Evolutionary conservation across 2,113 vertebrate species (phyloP), one percentile per base, ranked within the genome.

Genomic region (Mastomys natalensis): DNA sequence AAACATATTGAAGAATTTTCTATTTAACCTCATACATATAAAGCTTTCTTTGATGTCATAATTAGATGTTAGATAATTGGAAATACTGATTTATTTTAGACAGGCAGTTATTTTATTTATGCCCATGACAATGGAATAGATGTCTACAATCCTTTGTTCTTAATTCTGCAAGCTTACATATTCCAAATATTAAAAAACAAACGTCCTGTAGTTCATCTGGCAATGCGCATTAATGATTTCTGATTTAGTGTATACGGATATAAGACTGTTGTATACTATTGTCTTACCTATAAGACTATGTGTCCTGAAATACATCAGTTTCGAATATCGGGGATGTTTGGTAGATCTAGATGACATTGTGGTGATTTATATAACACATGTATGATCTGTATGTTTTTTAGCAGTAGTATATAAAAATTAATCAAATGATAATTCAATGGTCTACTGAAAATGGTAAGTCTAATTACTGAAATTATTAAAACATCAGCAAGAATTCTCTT

Each of bases 51-150:
- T 64, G 70, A 81, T 51, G 15, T 45, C 26, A 17, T 76, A 26
- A 74, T 89, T 95, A 94, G 72, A 92, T 16, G 1, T 90, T 89
- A 91, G 16, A 21, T 43, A 55, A 94, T 87, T 95, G n/a, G 22
- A 92, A 90, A 81, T 90, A 55, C 7, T 22, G 82, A 48, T 51
- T 68, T 77, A 66, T 89, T 96, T 93, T 86, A 78, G 60, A 89
- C 12, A 91, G n/a, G 15, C 29, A 74, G 7, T 26, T 74, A 93
- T 70, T 93, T 91, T 91, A 72, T 45, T 58, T 74, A 92, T 95
- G 58, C 53, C 19, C 68, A 17, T 90, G 21, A 87, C 77, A 94
- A 66, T 93, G 84, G 48, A 88, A 85, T 24, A 90, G 24, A 95
- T 48, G 6, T 80, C 21, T 91, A 74, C 13, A 89, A n/a, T 8